A percentile compares a stretch with the other conserved stretches of the same genome.
phyloP scores from a whole-genome alignment of 2,888 invertebrate species.

The Siphonodentalium dalli region DNA sequence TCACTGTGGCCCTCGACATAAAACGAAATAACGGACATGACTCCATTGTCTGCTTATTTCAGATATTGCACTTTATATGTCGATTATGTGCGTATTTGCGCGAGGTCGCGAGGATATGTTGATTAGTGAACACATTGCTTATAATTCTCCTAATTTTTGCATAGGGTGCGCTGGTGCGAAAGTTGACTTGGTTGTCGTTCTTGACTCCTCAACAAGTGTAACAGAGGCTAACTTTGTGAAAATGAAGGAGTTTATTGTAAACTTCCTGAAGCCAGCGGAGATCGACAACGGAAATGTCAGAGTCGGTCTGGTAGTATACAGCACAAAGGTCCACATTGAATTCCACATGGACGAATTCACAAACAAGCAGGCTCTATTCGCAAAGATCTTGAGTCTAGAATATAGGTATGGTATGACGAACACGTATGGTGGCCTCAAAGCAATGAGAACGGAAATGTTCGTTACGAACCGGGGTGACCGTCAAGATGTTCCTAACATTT shows the following conservation, averaged over 20 bases:
- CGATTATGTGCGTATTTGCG: too few relatives aligned
- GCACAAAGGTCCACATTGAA: constrained; percentile 39
- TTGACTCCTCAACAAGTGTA: constrained; percentile 47
- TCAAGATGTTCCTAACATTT: constrained; percentile 43
- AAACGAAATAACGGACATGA: too few relatives aligned
- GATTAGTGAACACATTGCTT: too few relatives aligned
- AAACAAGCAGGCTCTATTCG: constrained; percentile 24
- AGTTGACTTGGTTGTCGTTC: constrained; percentile 39
- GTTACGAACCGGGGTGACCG: constrained; percentile 43
- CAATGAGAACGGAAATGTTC: constrained; percentile 36
- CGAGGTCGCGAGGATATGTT: too few relatives aligned
- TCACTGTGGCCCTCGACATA: too few relatives aligned
- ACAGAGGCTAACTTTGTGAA: constrained; percentile 34
- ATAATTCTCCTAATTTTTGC: too few relatives aligned
- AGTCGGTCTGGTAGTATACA: constrained; percentile 34
- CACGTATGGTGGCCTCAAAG: constrained; percentile 41
- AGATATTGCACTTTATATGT: too few relatives aligned
- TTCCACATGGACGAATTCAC: constrained; percentile 45
- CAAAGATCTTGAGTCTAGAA: constrained; percentile 32
- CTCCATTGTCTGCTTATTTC: too few relatives aligned
- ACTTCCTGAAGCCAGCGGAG: constrained; percentile 28
- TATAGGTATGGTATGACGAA: constrained; percentile 43
- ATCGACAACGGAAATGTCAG: constrained; percentile 22
- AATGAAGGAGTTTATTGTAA: constrained; percentile 33
- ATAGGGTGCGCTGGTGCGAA: constrained; percentile 12